Percentiles rank a stretch among this genome's conserved stretches.
Evolutionary conservation across 2,113 vertebrate species (phyloP).

Genomic region (Otolemur garnettii): DNA sequence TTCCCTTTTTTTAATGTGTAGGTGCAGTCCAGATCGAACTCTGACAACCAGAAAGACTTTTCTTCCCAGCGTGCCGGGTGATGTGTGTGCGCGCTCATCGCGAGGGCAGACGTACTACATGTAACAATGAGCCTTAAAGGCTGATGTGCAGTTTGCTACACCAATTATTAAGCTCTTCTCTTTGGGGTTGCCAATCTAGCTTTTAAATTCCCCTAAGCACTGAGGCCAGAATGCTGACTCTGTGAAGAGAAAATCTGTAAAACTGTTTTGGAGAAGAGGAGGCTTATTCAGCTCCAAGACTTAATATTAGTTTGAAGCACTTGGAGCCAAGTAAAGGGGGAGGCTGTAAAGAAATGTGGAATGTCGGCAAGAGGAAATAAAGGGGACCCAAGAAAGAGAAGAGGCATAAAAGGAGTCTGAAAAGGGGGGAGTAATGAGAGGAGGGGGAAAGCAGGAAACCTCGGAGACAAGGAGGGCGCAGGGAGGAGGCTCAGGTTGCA

Average conservation of each 20-base stretch:
- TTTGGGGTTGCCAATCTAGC: neutral
- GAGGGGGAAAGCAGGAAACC: constrained; percentile 70
- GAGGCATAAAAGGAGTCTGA: constrained; percentile 57
- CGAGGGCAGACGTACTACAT: neutral
- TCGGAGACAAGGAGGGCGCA: constrained; percentile 45
- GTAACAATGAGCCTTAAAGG: neutral
- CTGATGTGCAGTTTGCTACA: constrained; percentile 3
- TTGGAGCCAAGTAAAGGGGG: constrained; percentile 48
- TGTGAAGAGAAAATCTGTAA: constrained; percentile 55
- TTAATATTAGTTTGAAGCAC: constrained; percentile 45
- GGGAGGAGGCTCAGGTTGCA: constrained; percentile 42
- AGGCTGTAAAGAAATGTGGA: constrained; percentile 59
- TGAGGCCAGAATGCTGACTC: neutral
- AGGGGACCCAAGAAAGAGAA: constrained; percentile 30
- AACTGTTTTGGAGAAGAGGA: constrained; percentile 7
- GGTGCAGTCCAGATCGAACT: constrained; percentile 26
- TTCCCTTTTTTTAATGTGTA: neutral
- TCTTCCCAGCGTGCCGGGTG: neutral
- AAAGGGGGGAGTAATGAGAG: constrained; percentile 73
- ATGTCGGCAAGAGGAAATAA: constrained; percentile 71
- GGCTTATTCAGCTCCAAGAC: neutral
- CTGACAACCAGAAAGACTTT: constrained; percentile 34
- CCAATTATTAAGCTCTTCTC: neutral
- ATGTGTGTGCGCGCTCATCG: neutral
- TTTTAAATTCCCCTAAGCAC: constrained; percentile 7